These are phyloP conservation scores for Drosophila buzzatii DNA, from an alignment of 2,888 invertebrate species.

Conservation along the genomic window DNA sequence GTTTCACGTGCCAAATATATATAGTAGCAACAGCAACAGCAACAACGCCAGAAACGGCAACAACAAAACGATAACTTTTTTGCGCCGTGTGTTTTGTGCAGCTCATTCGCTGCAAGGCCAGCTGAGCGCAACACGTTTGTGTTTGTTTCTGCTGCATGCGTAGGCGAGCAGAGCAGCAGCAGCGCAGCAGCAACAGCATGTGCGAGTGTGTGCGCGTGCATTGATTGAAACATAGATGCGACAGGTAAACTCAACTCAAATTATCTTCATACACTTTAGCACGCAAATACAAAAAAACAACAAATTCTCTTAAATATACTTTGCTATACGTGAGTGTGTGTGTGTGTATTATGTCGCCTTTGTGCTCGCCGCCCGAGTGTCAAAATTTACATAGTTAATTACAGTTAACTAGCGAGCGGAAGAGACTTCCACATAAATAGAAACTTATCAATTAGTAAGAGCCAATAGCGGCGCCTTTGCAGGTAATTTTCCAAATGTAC, in stretches of 20 bases:
- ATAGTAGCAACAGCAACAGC: slow-evolving; percentile 32
- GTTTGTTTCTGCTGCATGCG: slow-evolving; percentile 59
- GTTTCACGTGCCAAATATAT: slow-evolving; percentile 70
- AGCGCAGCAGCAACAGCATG: slow-evolving; percentile 22
- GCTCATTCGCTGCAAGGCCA: slow-evolving; percentile 72
- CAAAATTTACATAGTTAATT: slow-evolving; percentile 72
- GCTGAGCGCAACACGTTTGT: slow-evolving; percentile 78
- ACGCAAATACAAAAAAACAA: slow-evolving; percentile 8
- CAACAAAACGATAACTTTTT: slow-evolving; percentile 49
- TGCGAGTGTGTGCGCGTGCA: slow-evolving; percentile 47
- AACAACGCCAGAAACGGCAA: slow-evolving; percentile 30
- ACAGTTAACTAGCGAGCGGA: slow-evolving; percentile 30
- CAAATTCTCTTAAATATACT: slow-evolving; percentile 9
- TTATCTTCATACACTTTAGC: slow-evolving; percentile 10
- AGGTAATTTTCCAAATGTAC: slow-evolving; percentile 62
- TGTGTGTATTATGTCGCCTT: slow-evolving; percentile 12
- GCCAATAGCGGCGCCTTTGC: slow-evolving; percentile 58
- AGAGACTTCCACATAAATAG: slow-evolving; percentile 40
- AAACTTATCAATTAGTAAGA: slow-evolving; percentile 66
- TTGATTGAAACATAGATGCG: slow-evolving; percentile 62
- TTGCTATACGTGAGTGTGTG: slow-evolving; percentile 10
- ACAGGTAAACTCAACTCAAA: slow-evolving; percentile 61
- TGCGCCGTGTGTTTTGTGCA: slow-evolving; percentile 64
- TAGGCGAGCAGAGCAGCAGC: slow-evolving; percentile 43
- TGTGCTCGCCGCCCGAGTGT: slow-evolving; percentile 41